phyloP scores from a whole-genome alignment of 2,113 vertebrate genomes.

The Saguinus midas region DNA sequence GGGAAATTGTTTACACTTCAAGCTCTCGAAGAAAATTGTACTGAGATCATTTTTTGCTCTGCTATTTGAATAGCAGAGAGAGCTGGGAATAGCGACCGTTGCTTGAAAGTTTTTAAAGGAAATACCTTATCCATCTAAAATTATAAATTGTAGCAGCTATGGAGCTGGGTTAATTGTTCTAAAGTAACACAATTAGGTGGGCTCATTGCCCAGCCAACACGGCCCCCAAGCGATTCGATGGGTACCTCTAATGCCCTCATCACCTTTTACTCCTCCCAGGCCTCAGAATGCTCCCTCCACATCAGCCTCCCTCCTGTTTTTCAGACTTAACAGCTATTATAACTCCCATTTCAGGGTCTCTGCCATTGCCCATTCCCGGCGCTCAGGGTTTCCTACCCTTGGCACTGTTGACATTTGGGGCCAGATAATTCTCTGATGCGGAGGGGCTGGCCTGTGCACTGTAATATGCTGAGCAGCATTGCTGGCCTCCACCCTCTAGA shows the following conservation, averaged over 20 bases:
- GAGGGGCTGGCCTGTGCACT: neutral
- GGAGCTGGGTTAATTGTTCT: neutral
- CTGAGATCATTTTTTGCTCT: conserved; percentile 59
- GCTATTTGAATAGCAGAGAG: conserved; percentile 56
- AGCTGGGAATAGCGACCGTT: conserved; percentile 21
- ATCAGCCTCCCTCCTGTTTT: no score
- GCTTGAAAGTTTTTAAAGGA: conserved; percentile 65
- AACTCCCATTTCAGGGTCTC: neutral
- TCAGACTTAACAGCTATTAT: neutral
- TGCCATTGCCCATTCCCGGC: neutral
- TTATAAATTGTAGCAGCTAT: neutral
- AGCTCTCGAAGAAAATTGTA: conserved; percentile 75
- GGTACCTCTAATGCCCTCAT: neutral
- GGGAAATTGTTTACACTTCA: conserved; percentile 75
- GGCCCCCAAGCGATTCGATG: neutral
- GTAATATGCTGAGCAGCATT: neutral
- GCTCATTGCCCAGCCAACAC: neutral
- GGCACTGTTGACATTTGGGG: neutral
- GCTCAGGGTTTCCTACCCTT: neutral
- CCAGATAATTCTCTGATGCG: neutral
- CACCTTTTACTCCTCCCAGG: neutral
- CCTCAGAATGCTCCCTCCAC: neutral
- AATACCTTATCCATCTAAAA: conserved; percentile 65
- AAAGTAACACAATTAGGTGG: neutral
- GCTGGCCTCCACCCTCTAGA: neutral